Conservation (phyloP, 1,140 invertebrate genomes). For the Zaprionus lachaisei region DNA sequence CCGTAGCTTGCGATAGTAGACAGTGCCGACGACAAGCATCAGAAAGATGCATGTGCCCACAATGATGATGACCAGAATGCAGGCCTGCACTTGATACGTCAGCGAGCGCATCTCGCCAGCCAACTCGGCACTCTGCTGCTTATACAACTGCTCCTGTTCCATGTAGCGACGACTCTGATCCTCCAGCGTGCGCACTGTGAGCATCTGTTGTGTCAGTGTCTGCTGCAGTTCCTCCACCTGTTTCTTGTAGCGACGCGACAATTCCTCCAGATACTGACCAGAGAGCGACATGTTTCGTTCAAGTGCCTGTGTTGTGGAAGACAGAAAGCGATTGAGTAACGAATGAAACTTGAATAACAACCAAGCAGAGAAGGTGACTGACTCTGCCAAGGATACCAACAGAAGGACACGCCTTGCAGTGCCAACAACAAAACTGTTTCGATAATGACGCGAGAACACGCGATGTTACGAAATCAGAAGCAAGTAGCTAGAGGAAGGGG, state of each 20-base stretch:
- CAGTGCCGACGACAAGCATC: constrained; percentile 67
- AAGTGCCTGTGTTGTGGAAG: constrained; percentile 87
- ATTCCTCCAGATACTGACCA: constrained; percentile 97
- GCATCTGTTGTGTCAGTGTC: constrained; percentile 93
- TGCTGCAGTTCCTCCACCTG: constrained; percentile 98
- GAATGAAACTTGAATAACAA: constrained; percentile 21
- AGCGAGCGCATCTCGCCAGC: constrained; percentile 87
- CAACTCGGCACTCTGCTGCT: constrained; percentile 87
- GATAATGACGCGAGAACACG: constrained; percentile 65
- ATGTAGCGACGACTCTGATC: constrained; percentile 90
- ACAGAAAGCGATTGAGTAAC: constrained; percentile 35
- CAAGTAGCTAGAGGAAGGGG: neutral
- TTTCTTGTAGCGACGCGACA: constrained; percentile 96
- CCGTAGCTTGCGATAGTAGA: constrained; percentile 71
- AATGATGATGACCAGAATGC: constrained; percentile 73
- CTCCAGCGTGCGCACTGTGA: constrained; percentile 90
- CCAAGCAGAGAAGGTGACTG: neutral
- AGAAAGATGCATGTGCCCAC: constrained; percentile 76
- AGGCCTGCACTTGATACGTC: constrained; percentile 77
- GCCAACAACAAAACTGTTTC: constrained; percentile 16
- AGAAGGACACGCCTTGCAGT: constrained; percentile 28
- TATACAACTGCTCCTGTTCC: constrained; percentile 88
- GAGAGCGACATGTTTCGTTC: constrained; percentile 98
- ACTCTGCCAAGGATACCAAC: constrained; percentile 54
- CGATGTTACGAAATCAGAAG: constrained; percentile 33